These are phyloP conservation scores for Terrapene triunguis DNA, from an alignment of 2,113 vertebrate genomes.

Conservation along the genomic window DNA sequence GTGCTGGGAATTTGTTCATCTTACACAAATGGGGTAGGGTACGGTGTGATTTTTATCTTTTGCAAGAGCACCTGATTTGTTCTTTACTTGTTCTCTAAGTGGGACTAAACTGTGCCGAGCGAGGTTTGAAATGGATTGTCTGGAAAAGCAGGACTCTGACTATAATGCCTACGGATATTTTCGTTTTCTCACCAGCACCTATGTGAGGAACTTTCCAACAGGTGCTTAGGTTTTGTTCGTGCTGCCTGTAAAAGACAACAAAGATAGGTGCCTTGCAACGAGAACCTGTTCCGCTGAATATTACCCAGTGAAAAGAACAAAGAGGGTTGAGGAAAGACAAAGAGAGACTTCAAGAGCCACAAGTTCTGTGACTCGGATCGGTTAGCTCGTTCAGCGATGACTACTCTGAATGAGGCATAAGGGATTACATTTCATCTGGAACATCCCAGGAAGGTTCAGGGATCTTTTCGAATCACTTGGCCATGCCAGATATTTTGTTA, in stretches of 20 bases:
- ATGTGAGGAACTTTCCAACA: slow-evolving; percentile 28
- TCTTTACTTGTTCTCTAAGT: slow-evolving; percentile 1
- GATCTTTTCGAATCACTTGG: background rate
- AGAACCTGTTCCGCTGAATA: background rate
- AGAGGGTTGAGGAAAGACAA: background rate
- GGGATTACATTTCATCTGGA: background rate
- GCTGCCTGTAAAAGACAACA: background rate
- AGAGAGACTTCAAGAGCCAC: background rate
- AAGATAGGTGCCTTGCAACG: background rate
- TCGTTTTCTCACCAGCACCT: fast-evolving
- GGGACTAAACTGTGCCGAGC: background rate
- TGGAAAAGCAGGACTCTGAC: fast-evolving
- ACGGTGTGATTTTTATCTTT: background rate
- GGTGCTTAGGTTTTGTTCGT: background rate
- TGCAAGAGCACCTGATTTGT: background rate
- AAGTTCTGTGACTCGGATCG: background rate
- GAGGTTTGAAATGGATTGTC: background rate
- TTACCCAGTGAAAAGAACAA: background rate
- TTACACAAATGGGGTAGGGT: background rate
- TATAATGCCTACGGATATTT: background rate
- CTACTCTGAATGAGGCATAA: fast-evolving
- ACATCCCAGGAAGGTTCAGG: fast-evolving
- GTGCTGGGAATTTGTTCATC: background rate
- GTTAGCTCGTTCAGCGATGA: background rate
- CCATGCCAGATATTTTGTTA: background rate